A percentile compares a stretch with the other conserved stretches of the same genome.
Conservation (phyloP, 2,113 vertebrate species). For the Urocitellus parryii region DNA sequence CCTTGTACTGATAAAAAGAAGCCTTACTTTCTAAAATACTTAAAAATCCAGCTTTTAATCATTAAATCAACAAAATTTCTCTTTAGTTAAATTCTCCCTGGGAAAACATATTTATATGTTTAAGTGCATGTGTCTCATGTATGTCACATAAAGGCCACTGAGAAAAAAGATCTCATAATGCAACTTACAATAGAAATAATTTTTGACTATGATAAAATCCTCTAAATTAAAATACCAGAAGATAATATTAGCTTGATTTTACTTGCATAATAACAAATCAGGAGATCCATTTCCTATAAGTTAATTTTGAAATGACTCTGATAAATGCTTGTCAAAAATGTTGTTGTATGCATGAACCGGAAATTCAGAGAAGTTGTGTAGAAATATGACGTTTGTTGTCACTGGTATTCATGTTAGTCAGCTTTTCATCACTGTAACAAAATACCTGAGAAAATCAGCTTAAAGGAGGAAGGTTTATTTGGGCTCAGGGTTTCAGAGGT, state of each 20-base stretch:
- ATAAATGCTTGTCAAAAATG: not conserved
- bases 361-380: not conserved
- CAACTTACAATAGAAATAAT: not conserved
- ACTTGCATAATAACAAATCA: not conserved
- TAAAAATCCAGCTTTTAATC: not conserved
- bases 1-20: not conserved
- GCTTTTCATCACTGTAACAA: no score
- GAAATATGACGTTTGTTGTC: not conserved
- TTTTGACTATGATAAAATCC: not conserved
- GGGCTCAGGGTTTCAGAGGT: no score
- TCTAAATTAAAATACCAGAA: not conserved
- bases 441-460: no score
- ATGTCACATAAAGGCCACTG: not conserved
- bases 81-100: not conserved
- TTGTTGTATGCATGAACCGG: not conserved
- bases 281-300: not conserved
- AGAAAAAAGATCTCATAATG: not conserved
- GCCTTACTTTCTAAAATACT: not conserved
- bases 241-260: not conserved
- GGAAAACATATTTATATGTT: not conserved
- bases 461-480: no score
- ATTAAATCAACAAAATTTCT: not conserved
- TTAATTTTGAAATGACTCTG: constrained; percentile 19
- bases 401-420: not conserved
- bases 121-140: not conserved